Evolutionary conservation across 2,113 vertebrate genomes (phyloP).

Genomic region (Pseudolaguvia tuberculata): DNA sequence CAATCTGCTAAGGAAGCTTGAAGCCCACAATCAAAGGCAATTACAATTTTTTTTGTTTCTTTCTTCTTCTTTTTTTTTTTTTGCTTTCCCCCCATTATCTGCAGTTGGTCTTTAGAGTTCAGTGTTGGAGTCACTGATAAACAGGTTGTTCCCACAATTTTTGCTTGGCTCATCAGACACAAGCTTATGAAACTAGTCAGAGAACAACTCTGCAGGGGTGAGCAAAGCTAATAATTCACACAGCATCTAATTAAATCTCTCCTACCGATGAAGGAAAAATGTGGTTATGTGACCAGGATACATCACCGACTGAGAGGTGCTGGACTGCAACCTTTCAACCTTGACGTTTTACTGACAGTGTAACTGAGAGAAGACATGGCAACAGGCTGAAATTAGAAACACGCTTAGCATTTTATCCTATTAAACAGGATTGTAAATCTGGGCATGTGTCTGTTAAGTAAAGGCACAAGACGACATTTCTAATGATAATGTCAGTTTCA

Average conservation of each 20-base stretch:
- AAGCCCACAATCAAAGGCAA: slow-evolving; percentile 33
- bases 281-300: slow-evolving; percentile 4
- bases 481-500: neutral
- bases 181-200: slow-evolving; percentile 13
- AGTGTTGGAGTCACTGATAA: slow-evolving; percentile 7
- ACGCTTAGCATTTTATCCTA: neutral
- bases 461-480: neutral
- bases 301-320: neutral
- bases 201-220: slow-evolving; percentile 5
- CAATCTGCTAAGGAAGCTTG: slow-evolving; percentile 22
- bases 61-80: neutral
- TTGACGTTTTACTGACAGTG: neutral
- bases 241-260: slow-evolving; percentile 29
- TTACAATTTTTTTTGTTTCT: slow-evolving; percentile 13
- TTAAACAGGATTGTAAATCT: neutral
- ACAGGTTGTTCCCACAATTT: slow-evolving; percentile 13
- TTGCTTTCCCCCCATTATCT: neutral
- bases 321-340: neutral
- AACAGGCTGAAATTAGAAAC: neutral
- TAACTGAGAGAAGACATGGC: neutral
- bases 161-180: neutral
- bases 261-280: slow-evolving; percentile 39
- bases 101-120: neutral
- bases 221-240: slow-evolving; percentile 30
- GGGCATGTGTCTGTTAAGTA: neutral